Base-by-base conservation (phyloP, 2,888 invertebrate genomes). In the Fabriciana adippe region DNA sequence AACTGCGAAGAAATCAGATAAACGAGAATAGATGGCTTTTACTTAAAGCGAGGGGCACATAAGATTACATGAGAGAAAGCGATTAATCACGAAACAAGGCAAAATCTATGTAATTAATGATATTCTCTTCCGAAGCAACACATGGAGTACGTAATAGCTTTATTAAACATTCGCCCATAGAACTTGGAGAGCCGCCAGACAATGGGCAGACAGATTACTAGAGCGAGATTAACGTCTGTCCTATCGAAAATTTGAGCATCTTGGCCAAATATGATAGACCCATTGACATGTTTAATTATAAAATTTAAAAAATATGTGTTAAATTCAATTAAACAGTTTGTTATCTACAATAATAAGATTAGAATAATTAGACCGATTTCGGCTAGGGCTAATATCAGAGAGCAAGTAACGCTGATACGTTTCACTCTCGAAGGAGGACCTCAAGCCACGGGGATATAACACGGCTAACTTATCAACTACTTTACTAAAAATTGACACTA, bases 161-260 rank as follows among this genome's bases (percentile, higher is more conserved):
- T 74, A 74, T 73, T 73, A 74, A 76, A 74, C 70, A 75, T 73
- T 72, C 69, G 63, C 64, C 72, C 64, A 70, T 66, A 70, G 50
- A 66, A 73, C 62, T 72, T 75, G 73, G 75, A 73, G 65, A 61
- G 64, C 50, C 65, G 72, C 74, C 74, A 74, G 71, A 72, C 73
- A 74, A 74, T 73, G 64, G 71, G 67, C 66, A 66, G 68, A 73
- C 68, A 64, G 67, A 70, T 72, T 73, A 72, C 66, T 68, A 55
- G 56, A 66, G 59, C 64, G 45, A 70, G 71, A 72, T 73, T 75
- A 71, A 72, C 68, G 70, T 67, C 53, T 66, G 62, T 56, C 65
- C 69, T 65, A 72, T 73, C 64, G 62, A 69, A 68, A 72, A 70
- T 62, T 69, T 71, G 51, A 64, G 51, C 62, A 59, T 68, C 66